Base-by-base conservation (phyloP, 2,113 vertebrate species). In the Xiphophorus hellerii region DNA sequence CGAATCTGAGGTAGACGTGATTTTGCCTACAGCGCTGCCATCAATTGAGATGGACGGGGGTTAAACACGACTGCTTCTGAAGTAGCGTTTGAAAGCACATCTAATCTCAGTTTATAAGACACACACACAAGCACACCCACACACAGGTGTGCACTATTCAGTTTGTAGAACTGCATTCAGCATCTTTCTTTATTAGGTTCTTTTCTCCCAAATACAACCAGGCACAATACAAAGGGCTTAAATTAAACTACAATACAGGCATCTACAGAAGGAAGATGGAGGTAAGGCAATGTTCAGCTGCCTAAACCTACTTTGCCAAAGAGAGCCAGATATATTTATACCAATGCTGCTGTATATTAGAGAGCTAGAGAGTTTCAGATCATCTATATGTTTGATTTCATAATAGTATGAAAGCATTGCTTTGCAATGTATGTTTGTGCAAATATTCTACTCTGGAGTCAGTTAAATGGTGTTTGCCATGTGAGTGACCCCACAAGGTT, bases 1-100 rank as follows among this genome's bases (percentile, higher is more conserved):
- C 66, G 58, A 82, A 86, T 88, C 84, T 84, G 82, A 89, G 83
- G 67, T 71, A 63, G 60, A 76, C 81, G 76, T 84, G 87, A 87
- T 81, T 88, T 78, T 74, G 88, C 87, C 83, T 78, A 70, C 78
- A 90, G 89, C 83, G 44, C 78, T 37, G 77, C 84, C 89, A 93
- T 90, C 89, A 91, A 73, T 81, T 3, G 84, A 74, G 81, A 74
- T 37, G 84, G 81, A 84, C 81, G 75, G 76, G 77, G 86, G 85
- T 89, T 88, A 84, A 85, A 89, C 85, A 70, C 84, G 73, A 77
- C 61, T 33, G 62, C 71, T 71, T 88, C 67, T 82, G 83, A 86
- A 87, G 81, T 64, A 69, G 75, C 81, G 66, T 84, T 88, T 88
- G 71, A 88, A 91, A 77, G 76, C 81, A 68, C 62, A 72, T 87